Evolutionary conservation across 2,113 vertebrate species (phyloP).

Genomic region (Grallaria varia): DNA sequence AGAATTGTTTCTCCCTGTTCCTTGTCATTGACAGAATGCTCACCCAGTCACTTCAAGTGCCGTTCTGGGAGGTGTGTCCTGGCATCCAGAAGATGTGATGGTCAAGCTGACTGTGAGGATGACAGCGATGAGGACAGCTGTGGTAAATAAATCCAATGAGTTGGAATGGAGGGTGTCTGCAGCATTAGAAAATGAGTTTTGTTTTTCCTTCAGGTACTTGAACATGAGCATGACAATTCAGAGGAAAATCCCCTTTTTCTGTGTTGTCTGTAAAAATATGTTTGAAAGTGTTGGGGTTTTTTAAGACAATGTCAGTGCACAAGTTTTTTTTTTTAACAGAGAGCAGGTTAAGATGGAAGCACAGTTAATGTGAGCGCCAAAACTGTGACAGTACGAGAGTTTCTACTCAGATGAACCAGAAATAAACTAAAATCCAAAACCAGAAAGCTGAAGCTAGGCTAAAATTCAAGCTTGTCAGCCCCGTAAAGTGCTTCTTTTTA

Average conservation of each 20-base stretch:
- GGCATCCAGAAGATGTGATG: constrained; percentile 88
- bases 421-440: not conserved
- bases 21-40: constrained; percentile 84
- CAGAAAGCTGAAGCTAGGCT: not conserved
- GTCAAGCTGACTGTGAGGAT: constrained; percentile 92
- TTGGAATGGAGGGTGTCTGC: not conserved
- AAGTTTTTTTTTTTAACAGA: not conserved
- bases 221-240: not conserved
- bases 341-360: not conserved
- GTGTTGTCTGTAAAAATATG: not conserved
- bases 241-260: not conserved
- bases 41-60: constrained; percentile 95
- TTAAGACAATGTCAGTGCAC: not conserved
- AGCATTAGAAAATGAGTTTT: not conserved
- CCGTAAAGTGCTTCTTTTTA: not conserved
- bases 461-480: not conserved
- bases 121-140: constrained; percentile 94
- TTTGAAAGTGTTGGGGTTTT: not conserved
- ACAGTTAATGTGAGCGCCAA: not conserved
- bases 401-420: not conserved
- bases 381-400: not conserved
- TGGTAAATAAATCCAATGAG: constrained; percentile 71
- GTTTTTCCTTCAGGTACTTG: not conserved
- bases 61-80: constrained; percentile 89
- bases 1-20: not conserved